A percentile compares a stretch with the other conserved stretches of the same genome.
Conservation (phyloP, 2,888 invertebrate species). For the Chymomyza procnemis region DNA sequence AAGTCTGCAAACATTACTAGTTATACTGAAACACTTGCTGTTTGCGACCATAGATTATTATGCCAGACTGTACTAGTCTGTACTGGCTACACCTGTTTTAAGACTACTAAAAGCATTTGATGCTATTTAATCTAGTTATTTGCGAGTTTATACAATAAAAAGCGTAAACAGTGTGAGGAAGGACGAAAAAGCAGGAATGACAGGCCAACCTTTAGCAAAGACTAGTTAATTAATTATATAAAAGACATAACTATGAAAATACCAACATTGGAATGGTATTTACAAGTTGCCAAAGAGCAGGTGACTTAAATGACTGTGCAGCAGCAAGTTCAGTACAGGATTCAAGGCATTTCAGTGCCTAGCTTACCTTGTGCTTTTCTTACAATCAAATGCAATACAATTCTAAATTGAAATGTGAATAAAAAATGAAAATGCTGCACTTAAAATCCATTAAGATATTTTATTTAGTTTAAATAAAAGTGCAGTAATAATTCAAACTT, state of each 20-base stretch:
- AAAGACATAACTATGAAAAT: neutral
- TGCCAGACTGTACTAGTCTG: constrained; percentile 26
- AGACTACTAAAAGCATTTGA: constrained; percentile 68
- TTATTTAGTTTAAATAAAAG: too few species aligned
- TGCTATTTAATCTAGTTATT: constrained; percentile 71
- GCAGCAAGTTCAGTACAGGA: neutral
- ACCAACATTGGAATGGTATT: neutral
- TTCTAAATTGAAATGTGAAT: too few species aligned
- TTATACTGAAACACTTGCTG: constrained; percentile 7
- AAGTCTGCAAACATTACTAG: constrained; percentile 33
- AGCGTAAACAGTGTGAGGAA: constrained; percentile 38
- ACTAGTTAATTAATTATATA: constrained; percentile 65
- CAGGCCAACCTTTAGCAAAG: constrained; percentile 37
- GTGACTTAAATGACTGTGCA: neutral
- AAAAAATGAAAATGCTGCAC: too few species aligned
- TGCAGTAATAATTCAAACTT: too few species aligned
- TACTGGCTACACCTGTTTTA: constrained; percentile 59
- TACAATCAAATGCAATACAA: neutral
- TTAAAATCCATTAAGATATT: too few species aligned
- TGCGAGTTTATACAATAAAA: constrained; percentile 72
- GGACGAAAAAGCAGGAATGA: constrained; percentile 25
- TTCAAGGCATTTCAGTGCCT: neutral
- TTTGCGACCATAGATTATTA: constrained; percentile 32
- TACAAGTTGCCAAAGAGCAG: neutral
- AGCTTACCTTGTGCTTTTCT: neutral